Conservation (phyloP, 2,797 vertebrate genomes). For the Diplodus sargus region DNA sequence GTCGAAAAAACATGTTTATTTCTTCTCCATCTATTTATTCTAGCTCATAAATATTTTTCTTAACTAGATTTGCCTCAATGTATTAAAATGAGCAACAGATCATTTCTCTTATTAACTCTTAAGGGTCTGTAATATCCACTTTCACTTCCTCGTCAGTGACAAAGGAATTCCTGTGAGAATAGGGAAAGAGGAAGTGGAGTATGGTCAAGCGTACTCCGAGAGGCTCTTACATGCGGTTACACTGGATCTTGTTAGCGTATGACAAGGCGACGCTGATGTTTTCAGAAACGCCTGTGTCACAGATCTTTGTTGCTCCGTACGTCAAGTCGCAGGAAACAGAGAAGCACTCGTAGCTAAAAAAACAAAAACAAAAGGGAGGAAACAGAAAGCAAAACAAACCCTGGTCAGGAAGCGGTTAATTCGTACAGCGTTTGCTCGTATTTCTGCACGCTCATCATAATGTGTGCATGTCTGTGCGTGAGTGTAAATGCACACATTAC, state of each 20-base stretch:
- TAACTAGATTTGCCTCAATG: too few species aligned
- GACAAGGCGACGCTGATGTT: conserved; percentile 81
- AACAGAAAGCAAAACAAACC: not conserved
- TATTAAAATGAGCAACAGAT: not conserved
- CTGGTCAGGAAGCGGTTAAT: not conserved
- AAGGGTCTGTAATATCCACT: not conserved
- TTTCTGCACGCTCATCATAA: not conserved
- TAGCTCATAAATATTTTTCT: not conserved
- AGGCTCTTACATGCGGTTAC: conserved; percentile 78
- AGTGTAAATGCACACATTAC: conserved; percentile 56
- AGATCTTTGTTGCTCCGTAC: conserved; percentile 68
- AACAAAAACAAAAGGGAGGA: conserved; percentile 26
- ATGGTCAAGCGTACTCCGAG: not conserved
- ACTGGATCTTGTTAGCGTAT: conserved; percentile 75
- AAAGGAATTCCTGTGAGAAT: not conserved
- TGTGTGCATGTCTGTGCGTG: not conserved
- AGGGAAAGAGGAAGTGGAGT: not conserved
- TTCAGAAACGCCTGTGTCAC: conserved; percentile 72
- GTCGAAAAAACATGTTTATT: not conserved
- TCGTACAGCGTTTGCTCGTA: not conserved
- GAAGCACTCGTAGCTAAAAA: conserved; percentile 79
- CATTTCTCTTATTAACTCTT: not conserved
- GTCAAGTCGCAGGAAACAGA: conserved; percentile 80
- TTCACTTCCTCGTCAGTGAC: not conserved
- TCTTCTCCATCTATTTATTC: not conserved